These are phyloP conservation scores for Enhydra lutris DNA, from an alignment of 2,113 vertebrate species.

Conservation along the genomic window DNA sequence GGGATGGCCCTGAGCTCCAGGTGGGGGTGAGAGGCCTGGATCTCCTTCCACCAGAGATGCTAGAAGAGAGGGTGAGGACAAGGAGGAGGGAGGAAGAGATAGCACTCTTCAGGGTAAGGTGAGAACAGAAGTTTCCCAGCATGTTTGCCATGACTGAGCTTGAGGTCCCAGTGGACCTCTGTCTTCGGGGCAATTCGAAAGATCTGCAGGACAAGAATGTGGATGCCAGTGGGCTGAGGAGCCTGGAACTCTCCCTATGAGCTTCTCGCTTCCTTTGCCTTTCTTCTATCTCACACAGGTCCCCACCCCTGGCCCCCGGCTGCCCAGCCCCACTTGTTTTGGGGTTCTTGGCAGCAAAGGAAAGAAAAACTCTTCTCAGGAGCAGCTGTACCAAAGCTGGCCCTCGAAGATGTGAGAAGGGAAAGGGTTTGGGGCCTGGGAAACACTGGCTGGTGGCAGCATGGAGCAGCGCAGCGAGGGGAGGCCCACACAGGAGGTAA, in stretches of 20 bases:
- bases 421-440: background rate
- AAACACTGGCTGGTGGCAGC: background rate
- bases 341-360: background rate
- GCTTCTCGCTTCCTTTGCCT: background rate
- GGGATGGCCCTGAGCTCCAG: background rate
- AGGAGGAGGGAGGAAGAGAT: background rate
- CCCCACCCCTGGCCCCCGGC: background rate
- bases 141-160: background rate
- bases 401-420: background rate
- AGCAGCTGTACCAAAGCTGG: background rate
- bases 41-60: background rate
- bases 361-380: background rate
- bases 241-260: background rate
- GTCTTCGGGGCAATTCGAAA: background rate
- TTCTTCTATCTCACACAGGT: background rate
- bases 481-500: background rate
- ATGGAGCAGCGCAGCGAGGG: rapidly evolving
- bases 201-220: background rate
- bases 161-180: background rate
- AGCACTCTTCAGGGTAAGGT: background rate
- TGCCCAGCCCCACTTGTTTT: background rate
- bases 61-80: background rate
- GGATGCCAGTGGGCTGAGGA: background rate
- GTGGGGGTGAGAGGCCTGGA: rapidly evolving
- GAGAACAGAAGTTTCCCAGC: background rate